Evolutionary conservation across 2,888 invertebrate genomes (phyloP), one percentile per base, ranked within the genome.

Genomic region (Mimumesa dahlbomi): DNA sequence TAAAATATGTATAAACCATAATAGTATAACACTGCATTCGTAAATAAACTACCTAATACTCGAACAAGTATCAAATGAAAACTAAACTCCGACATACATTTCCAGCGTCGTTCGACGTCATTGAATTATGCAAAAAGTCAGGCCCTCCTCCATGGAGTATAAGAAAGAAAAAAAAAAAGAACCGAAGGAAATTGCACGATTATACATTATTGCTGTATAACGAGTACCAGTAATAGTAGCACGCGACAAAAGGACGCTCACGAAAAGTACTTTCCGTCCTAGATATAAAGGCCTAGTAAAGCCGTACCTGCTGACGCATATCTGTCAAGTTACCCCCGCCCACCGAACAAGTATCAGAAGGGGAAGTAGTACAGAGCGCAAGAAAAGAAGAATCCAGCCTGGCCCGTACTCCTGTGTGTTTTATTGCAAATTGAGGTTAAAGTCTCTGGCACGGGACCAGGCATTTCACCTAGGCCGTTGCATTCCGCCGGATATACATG

Each of bases 391-490:
- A 81, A 76, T 77, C 70, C 71, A 52, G 76, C 34, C 64, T 53
- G 62, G 48, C 11, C 49, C 53, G 58, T 14, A 16, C 18, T 22
- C 58, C 16, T 45, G 49, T 73, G 73, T 62, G 82, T 84, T 86
- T 87, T 87, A 87, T 85, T 84, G 84, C 79, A 84, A 87, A 87
- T 88, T 79, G 87, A 84, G 88, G 88, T 86, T 87, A 85, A 85
- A 87, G 84, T 86, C 77, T 81, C 79, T 85, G 87, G 87, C 86
- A 75, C 75, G 70, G 68, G 75, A 84, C 87, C 88, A 88, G 85
- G 75, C 79, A 79, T 84, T 79, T 82, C 82, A 81, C 76, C 76
- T 77, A 77, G 76, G 75, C 79, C 71, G 74, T 73, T 59, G 79
- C 84, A 82, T 85, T 83, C 82, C 77, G 66, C 31, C 62, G 68